Evolutionary conservation across 2,888 invertebrate species (phyloP), one percentile per base, ranked within the genome.

Genomic region (Aelia acuminata): DNA sequence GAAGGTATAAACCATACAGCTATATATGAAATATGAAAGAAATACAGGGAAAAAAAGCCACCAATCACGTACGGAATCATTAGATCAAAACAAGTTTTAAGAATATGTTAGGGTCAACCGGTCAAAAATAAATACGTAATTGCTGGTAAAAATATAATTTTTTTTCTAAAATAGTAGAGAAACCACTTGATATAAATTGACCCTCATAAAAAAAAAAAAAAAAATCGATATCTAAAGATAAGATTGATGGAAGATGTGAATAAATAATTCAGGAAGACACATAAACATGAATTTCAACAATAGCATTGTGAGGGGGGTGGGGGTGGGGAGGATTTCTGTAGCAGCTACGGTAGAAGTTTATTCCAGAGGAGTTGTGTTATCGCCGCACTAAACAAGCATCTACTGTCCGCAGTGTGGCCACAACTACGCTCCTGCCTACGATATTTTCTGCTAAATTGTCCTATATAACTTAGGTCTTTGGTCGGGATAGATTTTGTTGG

Each of bases 251-350:
- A 11, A 26, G 15, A 10, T 2, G 53, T 26, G 2, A 26, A 26
- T 4, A 15, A 31, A 31, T 63, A 63, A 63, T 63, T 63, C 63
- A 63, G 15, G 63, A 31, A 5, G 63, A 31, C 31, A n/a, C 53
- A 53, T 8, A 53, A n/a, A 26, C 63, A 63, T 63, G 26, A 63
- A 63, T 63, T 57, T 63, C 63, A n/a, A n/a, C n/a, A n/a, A n/a
- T n/a, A n/a, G n/a, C n/a, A n/a, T n/a, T n/a, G 26, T 1, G 15
- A 31, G 31, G 5, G 7, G 4, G 3, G 63, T 26, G 1, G 53
- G n/a, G n/a, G 53, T 11, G 11, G 31, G 5, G 57, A 31, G 31
- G 63, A 26, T 31, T 63, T 63, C 63, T 5, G 13, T 2, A 57
- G 26, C 13, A 31, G 0, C 63, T 63, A 63, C n/a, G 31, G 15